A percentile compares a stretch with the other conserved stretches of the same genome.
Evolutionary conservation across 2,888 invertebrate genomes (phyloP).

Genomic region (Aleiodes testaceus): DNA sequence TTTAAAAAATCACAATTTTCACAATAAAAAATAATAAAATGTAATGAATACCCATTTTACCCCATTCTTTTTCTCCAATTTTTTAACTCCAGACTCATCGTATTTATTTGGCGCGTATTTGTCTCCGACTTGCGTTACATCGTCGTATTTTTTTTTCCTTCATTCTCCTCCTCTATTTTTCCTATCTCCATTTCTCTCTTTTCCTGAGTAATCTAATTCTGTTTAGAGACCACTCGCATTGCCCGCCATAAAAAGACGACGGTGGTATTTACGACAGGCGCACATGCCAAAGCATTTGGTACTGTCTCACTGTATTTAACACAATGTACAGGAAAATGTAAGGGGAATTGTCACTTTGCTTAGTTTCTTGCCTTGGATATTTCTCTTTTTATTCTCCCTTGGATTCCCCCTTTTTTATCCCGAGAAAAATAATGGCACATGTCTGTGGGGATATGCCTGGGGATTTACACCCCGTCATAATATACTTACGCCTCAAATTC

Average conservation of each 20-base stretch:
- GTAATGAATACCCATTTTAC: no score
- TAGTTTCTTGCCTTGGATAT: no score
- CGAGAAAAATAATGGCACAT: no score
- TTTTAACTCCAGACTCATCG: constrained; percentile 6
- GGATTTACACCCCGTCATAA: no score
- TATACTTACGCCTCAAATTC: no score
- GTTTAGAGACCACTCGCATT: constrained; percentile 10
- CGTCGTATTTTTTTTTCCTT: not conserved
- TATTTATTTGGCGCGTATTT: not conserved
- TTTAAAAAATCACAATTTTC: no score
- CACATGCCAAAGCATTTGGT: constrained; percentile 8
- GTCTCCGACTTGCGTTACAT: not conserved
- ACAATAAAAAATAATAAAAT: no score
- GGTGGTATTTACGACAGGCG: constrained; percentile 5
- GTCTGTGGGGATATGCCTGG: no score
- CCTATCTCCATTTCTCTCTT: no score
- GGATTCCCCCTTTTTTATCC: no score
- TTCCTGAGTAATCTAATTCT: constrained; percentile 9
- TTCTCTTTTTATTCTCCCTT: no score
- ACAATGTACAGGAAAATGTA: constrained; percentile 10
- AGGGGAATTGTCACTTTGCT: constrained; percentile 11
- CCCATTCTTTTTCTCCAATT: not conserved
- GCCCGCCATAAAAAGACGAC: constrained; percentile 17
- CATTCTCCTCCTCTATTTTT: no score
- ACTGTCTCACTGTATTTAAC: not conserved